A percentile compares a stretch with the other conserved stretches of the same genome.
These are phyloP conservation scores for Diorhabda carinulata DNA, from an alignment of 1,140 invertebrate species.

Conservation along the genomic window DNA sequence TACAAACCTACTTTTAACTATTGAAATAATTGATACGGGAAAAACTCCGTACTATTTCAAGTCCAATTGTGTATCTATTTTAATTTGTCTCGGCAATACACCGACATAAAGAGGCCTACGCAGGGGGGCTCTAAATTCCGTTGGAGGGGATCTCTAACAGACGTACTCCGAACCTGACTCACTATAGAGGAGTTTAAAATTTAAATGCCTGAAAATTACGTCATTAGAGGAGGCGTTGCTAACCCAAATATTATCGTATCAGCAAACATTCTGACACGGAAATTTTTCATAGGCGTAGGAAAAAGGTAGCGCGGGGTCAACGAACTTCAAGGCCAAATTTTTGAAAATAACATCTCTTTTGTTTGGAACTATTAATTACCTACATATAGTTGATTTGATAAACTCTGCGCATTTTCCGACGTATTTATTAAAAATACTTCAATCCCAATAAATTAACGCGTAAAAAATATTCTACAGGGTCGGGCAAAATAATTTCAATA, in stretches of 20 bases:
- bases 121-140: not conserved
- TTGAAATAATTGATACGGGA: too few relatives aligned
- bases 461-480: too few relatives aligned
- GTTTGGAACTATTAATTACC: not conserved
- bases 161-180: not conserved
- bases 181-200: constrained; percentile 14
- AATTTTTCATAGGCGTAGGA: constrained; percentile 5
- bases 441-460: too few relatives aligned
- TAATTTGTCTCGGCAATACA: not conserved
- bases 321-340: constrained; percentile 1
- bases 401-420: too few relatives aligned
- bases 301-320: constrained; percentile 2
- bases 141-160: not conserved
- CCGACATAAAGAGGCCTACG: not conserved
- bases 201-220: constrained; percentile 18
- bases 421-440: too few relatives aligned
- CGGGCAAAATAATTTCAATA: too few relatives aligned
- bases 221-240: constrained; percentile 15
- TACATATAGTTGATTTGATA: too few relatives aligned
- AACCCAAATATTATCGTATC: constrained; percentile 20
- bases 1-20: too few relatives aligned
- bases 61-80: too few relatives aligned
- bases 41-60: too few relatives aligned
- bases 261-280: constrained; percentile 15
- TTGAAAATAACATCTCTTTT: not conserved